Base-by-base conservation (phyloP, 37 sponge, comb jelly and placozoan genomes). In the Halichondria panicea region DNA sequence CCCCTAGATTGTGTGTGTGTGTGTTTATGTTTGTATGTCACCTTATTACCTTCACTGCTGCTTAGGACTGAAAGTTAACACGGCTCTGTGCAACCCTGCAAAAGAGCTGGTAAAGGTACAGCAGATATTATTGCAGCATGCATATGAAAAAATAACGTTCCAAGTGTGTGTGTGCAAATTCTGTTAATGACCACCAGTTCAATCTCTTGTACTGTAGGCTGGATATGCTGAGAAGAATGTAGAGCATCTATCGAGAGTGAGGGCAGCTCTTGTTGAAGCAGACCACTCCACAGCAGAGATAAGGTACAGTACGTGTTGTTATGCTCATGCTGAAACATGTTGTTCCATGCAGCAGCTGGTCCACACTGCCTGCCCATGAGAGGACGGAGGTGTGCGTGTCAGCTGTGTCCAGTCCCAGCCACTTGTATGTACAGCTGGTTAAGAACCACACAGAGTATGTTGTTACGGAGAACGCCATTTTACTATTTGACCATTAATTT, bases 391-490 rank as follows among this genome's bases (percentile, higher is more conserved):
- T 79, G 48, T 41, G 41, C 38, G 61, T 79, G 22, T 62, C 89
- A 28, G 84, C 89, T 58, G 69, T 89, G 19, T 54, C 45, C 30
- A 79, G 84, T 31, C 80, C 73, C 4, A 18, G 52, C 37, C 80
- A 68, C 1, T 83, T 89, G 22, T 89, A 89, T 48, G 74, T 79
- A n/a, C 89, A 89, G 54, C 55, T 72, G 22, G 43, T 56, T n/a
- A 56, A 71, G 55, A n/a, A 28, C 48, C 38, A 71, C 6, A 9
- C 24, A 11, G 31, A 50, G 86, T 86, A 54, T 64, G 43, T 45
- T 43, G n/a, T n/a, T n/a, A n/a, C n/a, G n/a, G n/a, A 40, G 40
- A 75, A 44, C 42, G 22, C 25, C 4, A 18, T 58, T 12, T n/a
- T 58, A 35, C 37, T 34, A 12, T 28, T 8, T 66, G 4, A 39